Evolutionary conservation across 2,888 invertebrate species (phyloP), one percentile per base, ranked within the genome.

Genomic region (Scaptomyza parva): DNA sequence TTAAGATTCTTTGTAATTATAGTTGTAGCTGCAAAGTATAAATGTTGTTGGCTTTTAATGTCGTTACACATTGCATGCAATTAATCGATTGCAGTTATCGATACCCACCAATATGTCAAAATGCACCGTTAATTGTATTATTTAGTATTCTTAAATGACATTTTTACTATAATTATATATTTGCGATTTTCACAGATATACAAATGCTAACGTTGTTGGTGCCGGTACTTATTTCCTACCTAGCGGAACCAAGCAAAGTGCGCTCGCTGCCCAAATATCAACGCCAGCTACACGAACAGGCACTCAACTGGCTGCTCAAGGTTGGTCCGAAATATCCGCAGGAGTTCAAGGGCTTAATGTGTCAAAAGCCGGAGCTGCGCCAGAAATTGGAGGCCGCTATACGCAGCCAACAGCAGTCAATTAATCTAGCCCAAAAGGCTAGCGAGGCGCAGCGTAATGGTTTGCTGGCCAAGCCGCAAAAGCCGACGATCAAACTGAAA

Each of bases 261-360:
- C 93, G 93, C 76, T 92, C 93, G 40, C 92, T 93, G 30, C 93
- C 94, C 61, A 94, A 95, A 76, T 94, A 94, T 89, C 94, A 94
- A 39, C 93, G 94, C 37, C 93, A 94, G 50, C 92, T 98, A 40
- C 98, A 99, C 91, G 97, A 98, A 75, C 95, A 96, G 84, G 96
- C 97, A 70, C 93, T 99, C 77, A 95, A 96, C 77, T 96, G 96
- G 94, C 94, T 99, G 17, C 97, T 97, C 91, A 95, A 96, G 88
- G 96, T 98, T 79, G 99, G 98, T 0, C 97, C 98, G 0, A 96
- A 96, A 89, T 97, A 98, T 92, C 97, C 98, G 18, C 95, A 97
- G 93, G 97, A 98, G 91, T 98, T 99, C 92, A 97, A 97, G 89
- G 94, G 95, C 12, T 93, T 99, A 83, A 97, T 99, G 96, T 94